Percentiles rank a stretch among this genome's conserved stretches.
phyloP scores from a whole-genome alignment of 2,797 vertebrate genomes.

The Avahi laniger region DNA sequence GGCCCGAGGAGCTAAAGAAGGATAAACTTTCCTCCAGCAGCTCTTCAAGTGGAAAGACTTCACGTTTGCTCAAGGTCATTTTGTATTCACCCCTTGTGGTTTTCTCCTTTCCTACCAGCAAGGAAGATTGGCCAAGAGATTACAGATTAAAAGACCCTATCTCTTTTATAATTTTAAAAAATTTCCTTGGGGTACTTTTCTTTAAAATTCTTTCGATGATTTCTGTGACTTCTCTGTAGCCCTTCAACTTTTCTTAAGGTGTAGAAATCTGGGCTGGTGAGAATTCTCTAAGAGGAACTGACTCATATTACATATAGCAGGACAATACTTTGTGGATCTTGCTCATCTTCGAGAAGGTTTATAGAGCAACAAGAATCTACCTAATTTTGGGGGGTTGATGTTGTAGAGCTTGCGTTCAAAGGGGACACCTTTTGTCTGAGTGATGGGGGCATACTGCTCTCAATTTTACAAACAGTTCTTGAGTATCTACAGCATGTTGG shows the following conservation, averaged over 20 bases:
- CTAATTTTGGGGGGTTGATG: background rate
- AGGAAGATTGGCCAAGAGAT: background rate
- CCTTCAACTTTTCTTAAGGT: constrained; percentile 19
- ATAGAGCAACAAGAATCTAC: background rate
- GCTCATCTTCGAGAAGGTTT: constrained; percentile 13
- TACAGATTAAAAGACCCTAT: background rate
- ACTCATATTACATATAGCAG: background rate
- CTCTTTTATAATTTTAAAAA: constrained; percentile 8
- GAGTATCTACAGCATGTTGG: background rate
- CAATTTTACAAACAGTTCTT: background rate
- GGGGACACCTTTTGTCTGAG: background rate
- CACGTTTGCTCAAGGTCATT: constrained; percentile 55
- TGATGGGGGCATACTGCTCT: background rate
- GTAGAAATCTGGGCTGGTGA: background rate
- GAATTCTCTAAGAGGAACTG: constrained; percentile 25
- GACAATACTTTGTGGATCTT: background rate
- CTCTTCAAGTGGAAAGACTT: constrained; percentile 29
- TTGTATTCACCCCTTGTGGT: background rate
- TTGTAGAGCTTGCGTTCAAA: constrained; percentile 24
- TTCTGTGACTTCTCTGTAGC: background rate
- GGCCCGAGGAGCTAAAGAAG: constrained; percentile 3
- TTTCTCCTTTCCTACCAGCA: constrained; percentile 40
- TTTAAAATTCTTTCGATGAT: background rate
- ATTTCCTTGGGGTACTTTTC: background rate
- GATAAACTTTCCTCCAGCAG: background rate